Base-by-base conservation (phyloP, 1,140 invertebrate genomes). In the Tribolium castaneum region DNA sequence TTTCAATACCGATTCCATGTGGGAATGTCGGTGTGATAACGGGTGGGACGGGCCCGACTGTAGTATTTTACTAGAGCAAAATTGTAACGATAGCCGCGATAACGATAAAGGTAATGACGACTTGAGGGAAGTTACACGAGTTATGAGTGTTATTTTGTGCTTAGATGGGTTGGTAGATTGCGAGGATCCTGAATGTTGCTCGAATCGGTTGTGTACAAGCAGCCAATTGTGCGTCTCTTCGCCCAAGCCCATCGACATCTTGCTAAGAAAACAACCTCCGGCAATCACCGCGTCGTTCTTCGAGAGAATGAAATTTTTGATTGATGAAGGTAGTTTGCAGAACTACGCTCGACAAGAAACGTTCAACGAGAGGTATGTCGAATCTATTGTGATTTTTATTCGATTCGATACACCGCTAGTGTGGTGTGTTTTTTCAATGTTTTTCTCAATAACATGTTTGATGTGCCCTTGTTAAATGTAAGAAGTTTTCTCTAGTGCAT, bases 271-370 rank as follows among this genome's bases (percentile, higher is more conserved):
- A 88, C 97, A 99, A 84, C 96, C 97, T 0, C 97, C 97, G 0
- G 95, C 97, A 12, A 96, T 98, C 78, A 98, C 97, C 0, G 97
- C 97, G 0, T 98, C 97, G 0, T 99, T 99, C 90, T 99, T 98
- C 86, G 97, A 99, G 86, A 93, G 97, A 84, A 98, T 99, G 95
- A 96, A 97, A 85, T 99, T 99, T 88, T 90, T 99, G 49, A 98
- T 99, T 80, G 97, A 99, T 88, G 97, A 98, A 87, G 96, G 97
- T 85, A 98, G 97, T 87, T 91, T 99, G 12, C 98, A 99, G 88
- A 97, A 96, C 86, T 99, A 99, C 87, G 97, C 97, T 12, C 93
- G 96, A 79, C 92, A 94, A 82, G 95, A 97, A 83, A 95, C 95
- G 4, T 99, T 99, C 88, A 98, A 99, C 88, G 96, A 98, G 90